These are phyloP conservation scores for Cantharis lateralis DNA, from an alignment of 2,888 invertebrate species.

Conservation along the genomic window DNA sequence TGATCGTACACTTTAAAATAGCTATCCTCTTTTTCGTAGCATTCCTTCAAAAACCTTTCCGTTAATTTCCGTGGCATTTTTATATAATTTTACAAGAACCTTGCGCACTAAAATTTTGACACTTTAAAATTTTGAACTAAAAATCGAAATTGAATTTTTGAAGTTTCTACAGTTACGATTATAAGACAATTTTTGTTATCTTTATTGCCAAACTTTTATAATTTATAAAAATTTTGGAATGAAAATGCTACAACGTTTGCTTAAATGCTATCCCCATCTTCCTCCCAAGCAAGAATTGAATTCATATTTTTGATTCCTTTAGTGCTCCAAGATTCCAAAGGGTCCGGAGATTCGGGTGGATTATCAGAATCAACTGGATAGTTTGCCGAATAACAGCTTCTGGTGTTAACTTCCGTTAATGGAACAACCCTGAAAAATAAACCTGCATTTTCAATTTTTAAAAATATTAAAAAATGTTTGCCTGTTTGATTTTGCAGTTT, in stretches of 20 bases:
- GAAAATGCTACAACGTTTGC: not conserved
- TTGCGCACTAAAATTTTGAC: not conserved
- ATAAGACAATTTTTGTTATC: not conserved
- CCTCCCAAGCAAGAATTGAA: conserved; percentile 69
- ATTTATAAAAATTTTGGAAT: not conserved
- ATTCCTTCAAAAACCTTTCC: conserved; percentile 42
- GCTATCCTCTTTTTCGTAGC: conserved; percentile 42
- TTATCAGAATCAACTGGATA: conserved; percentile 43
- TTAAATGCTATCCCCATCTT: conserved; percentile 46
- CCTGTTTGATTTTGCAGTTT: conserved; percentile 52
- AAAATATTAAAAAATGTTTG: conserved; percentile 31
- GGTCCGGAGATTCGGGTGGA: conserved; percentile 60
- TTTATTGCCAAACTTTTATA: not conserved
- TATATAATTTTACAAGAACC: not conserved
- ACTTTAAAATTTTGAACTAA: not conserved
- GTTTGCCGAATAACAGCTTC: conserved; percentile 55
- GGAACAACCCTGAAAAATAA: conserved; percentile 58
- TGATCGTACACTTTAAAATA: conserved; percentile 43
- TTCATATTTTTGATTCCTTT: conserved; percentile 72
- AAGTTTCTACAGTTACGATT: not conserved
- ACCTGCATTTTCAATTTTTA: not conserved
- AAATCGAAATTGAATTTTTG: not conserved
- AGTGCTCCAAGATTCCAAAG: conserved; percentile 75
- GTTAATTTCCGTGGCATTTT: not conserved
- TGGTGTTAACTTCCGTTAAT: conserved; percentile 41